These are phyloP conservation scores for Phylloscopus whistleri DNA, from an alignment of 2,113 vertebrate species.

Conservation along the genomic window DNA sequence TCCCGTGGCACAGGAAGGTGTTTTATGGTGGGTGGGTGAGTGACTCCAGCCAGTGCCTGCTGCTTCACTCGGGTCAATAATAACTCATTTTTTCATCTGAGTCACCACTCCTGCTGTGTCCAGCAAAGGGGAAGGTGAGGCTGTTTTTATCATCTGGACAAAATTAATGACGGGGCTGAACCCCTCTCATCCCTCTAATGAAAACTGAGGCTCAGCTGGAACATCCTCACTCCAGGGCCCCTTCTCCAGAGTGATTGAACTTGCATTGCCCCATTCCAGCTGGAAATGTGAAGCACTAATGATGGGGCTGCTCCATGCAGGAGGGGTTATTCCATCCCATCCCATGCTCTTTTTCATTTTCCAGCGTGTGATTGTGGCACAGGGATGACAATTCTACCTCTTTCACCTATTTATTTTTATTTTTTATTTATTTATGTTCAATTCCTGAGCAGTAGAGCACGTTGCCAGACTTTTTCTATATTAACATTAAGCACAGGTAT, in stretches of 20 bases:
- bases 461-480: neutral
- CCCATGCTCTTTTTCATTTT: neutral
- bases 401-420: neutral
- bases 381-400: neutral
- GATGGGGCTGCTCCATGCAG: neutral
- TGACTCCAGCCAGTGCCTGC: slow-evolving; percentile 59
- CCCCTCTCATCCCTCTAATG: neutral
- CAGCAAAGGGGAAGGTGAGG: slow-evolving; percentile 68
- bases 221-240: neutral
- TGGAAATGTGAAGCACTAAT: neutral
- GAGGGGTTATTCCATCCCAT: neutral
- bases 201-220: neutral
- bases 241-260: neutral
- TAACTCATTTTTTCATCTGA: slow-evolving; percentile 58
- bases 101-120: slow-evolving; percentile 44
- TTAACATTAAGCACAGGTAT: neutral
- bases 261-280: neutral
- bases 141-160: slow-evolving; percentile 43
- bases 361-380: neutral
- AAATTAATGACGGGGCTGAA: neutral
- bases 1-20: slow-evolving; percentile 53
- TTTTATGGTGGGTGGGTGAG: slow-evolving; percentile 71
- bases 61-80: slow-evolving; percentile 55
- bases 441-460: neutral
- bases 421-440: too few relatives aligned